phyloP scores from a whole-genome alignment of 2,888 invertebrate species.

The Keiferia lycopersicella region DNA sequence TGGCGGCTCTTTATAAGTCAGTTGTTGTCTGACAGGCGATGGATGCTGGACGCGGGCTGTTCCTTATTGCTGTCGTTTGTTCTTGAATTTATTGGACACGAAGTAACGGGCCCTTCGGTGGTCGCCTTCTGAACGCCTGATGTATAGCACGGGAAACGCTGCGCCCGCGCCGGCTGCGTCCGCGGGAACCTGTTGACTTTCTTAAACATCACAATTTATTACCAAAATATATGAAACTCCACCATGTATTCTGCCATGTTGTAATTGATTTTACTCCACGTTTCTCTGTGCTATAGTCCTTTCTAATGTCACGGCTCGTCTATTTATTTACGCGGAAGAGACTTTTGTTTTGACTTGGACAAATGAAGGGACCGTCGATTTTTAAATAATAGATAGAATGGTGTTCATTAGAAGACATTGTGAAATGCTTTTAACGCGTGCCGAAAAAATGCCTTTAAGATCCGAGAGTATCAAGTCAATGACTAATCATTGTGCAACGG shows the following conservation, averaged over 20 bases:
- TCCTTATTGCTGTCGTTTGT: slow-evolving; percentile 74
- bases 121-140: slow-evolving; percentile 50
- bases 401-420: slow-evolving; percentile 27
- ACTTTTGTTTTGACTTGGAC: slow-evolving; percentile 21
- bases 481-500: slow-evolving; percentile 28
- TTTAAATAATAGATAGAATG: slow-evolving; percentile 22
- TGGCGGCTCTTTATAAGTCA: slow-evolving; percentile 53
- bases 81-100: slow-evolving; percentile 76
- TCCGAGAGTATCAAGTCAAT: slow-evolving; percentile 26
- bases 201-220: slow-evolving; percentile 60
- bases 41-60: slow-evolving; percentile 62
- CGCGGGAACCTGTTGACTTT: slow-evolving; percentile 59
- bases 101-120: slow-evolving; percentile 66
- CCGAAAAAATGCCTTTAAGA: no score
- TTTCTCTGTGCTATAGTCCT: slow-evolving; percentile 20
- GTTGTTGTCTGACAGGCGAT: slow-evolving; percentile 63
- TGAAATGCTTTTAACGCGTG: slow-evolving; percentile 28
- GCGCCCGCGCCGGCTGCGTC: slow-evolving; percentile 34
- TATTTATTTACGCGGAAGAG: slow-evolving; percentile 23
- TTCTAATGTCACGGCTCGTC: slow-evolving; percentile 19
- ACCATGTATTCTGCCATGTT: slow-evolving; percentile 42
- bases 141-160: slow-evolving; percentile 57
- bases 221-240: slow-evolving; percentile 44
- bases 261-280: slow-evolving; percentile 46
- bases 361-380: slow-evolving; percentile 20